These are phyloP conservation scores for Corynorhinus townsendii DNA, from an alignment of 2,113 vertebrate species.

Conservation along the genomic window DNA sequence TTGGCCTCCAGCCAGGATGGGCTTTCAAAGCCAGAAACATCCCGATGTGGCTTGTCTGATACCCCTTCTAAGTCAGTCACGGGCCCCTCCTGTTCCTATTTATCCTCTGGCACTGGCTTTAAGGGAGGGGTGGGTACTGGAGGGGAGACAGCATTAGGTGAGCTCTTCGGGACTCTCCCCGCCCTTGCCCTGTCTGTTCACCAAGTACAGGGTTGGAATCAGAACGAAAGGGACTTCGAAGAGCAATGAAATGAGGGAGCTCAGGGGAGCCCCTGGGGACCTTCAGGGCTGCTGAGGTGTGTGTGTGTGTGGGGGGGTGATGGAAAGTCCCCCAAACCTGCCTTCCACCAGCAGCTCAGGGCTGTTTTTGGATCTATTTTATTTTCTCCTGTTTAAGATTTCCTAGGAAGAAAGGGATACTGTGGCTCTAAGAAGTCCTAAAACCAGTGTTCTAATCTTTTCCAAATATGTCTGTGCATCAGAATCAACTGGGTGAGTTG, in stretches of 20 bases:
- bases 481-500: neutral
- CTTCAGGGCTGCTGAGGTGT: neutral
- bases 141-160: neutral
- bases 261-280: neutral
- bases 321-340: too few species aligned
- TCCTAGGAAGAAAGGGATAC: neutral
- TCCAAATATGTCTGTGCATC: neutral
- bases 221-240: neutral
- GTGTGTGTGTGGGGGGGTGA: neutral
- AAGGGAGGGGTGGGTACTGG: neutral
- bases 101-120: neutral
- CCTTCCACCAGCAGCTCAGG: neutral
- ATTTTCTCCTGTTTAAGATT: neutral
- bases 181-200: neutral
- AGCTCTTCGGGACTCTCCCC: neutral
- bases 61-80: neutral
- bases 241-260: neutral
- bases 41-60: neutral
- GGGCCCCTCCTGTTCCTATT: neutral
- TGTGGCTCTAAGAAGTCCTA: neutral
- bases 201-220: neutral
- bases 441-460: neutral
- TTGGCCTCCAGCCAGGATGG: constrained; percentile 39
- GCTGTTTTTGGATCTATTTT: neutral
- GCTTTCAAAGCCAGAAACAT: constrained; percentile 35